Evolutionary conservation across 2,888 invertebrate species (phyloP), one percentile per base, ranked within the genome.

Genomic region (Corbicula japonica): DNA sequence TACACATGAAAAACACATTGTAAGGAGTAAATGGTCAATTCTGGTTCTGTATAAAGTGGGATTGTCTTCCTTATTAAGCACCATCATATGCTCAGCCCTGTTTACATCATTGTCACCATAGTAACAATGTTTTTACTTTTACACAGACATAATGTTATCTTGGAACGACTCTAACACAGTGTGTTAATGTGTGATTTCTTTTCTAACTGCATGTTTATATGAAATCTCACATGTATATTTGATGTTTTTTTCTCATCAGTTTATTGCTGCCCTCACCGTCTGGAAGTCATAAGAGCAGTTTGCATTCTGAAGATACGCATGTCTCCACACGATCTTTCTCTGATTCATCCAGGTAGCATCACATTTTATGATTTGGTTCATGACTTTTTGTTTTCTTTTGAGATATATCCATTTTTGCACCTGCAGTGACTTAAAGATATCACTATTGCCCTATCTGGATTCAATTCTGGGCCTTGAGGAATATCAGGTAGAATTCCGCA

Each of bases 241-340:
- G 18, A 48, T 48, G 48, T 50, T 76, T 56, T 58, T 63, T 52
- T 65, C 35, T 50, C 69, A 28, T 52, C 66, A 83, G 83, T 76
- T 75, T 73, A 46, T 76, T 83, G 41, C 74, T 84, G 26, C 79
- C 82, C 15, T 75, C 84, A 15, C 79, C 80, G 6, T 32, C 70
- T 12, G 62, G 63, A 21, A 73, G 60, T 44, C 65, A 76, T 46
- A 77, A 74, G 48, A 73, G 62, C 54, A 81, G 83, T 35, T 66
- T 56, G 5, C 74, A 74, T 26, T 86, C 86, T 15, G 83, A 72
- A 26, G 85, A 84, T 15, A 86, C 86, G 48, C 69, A 75, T 44
- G 80, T 86, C 8, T 76, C 85, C 18, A 80, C 82, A 32, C 76
- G 79, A 46, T 85, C 86, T 28, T 76, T 74, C 46, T 46, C 83